Evolutionary conservation across 1,140 invertebrate genomes (phyloP).

Genomic region (Palaemon carinicauda): DNA sequence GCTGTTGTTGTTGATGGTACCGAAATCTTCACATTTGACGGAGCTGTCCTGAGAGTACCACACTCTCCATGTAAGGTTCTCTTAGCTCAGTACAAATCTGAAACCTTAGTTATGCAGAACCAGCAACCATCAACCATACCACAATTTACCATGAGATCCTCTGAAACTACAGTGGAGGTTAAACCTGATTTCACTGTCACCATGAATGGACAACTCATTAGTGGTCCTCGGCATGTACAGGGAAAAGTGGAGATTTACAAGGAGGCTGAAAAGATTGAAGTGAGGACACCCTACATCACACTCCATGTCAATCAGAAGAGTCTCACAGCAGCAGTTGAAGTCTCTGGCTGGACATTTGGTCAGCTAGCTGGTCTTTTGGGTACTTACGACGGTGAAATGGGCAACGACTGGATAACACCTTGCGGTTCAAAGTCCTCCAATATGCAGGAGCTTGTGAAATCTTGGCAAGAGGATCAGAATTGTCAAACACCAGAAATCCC

Average conservation of each 20-base stretch:
- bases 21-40: slow-evolving; percentile 35
- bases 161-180: background rate
- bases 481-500: slow-evolving; percentile 1
- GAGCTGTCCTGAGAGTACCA: slow-evolving; percentile 14
- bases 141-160: background rate
- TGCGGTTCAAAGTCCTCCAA: background rate
- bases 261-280: background rate
- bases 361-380: slow-evolving; percentile 31
- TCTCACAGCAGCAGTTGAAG: slow-evolving; percentile 7
- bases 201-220: too few relatives aligned
- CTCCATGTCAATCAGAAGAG: background rate
- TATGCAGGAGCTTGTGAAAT: slow-evolving; percentile 3
- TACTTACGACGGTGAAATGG: background rate
- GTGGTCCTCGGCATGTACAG: too few relatives aligned
- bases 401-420: slow-evolving; percentile 7
- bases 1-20: slow-evolving; percentile 29
- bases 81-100: background rate
- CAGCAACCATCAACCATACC: background rate
- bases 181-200: too few relatives aligned
- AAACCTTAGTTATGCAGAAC: background rate
- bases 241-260: too few relatives aligned
- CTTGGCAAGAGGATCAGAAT: slow-evolving; percentile 28
- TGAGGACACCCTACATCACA: background rate
- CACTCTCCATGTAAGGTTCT: slow-evolving; percentile 7
- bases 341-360: slow-evolving; percentile 32